Evolutionary conservation across 2,888 invertebrate genomes (phyloP).

Genomic region (Apomyelois bistriatella): DNA sequence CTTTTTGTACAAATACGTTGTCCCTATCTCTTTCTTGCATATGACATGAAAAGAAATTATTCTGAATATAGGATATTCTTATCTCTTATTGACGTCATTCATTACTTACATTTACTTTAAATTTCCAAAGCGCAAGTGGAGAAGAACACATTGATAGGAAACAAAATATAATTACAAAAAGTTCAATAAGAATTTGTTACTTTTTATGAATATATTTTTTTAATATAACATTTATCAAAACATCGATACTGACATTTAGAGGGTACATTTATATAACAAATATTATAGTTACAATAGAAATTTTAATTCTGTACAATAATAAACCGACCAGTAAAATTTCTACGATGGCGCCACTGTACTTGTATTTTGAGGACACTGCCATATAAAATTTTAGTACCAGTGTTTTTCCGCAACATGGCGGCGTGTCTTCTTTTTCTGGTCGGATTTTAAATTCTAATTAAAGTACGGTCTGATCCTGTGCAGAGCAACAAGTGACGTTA

Average conservation of each 20-base stretch:
- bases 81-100: no score
- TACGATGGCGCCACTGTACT: no score
- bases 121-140: no score
- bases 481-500: constrained; percentile 5
- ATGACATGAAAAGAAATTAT: no score
- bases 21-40: no score
- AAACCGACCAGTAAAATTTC: neutral
- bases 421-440: neutral
- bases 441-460: neutral
- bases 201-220: neutral
- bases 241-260: neutral
- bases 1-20: no score
- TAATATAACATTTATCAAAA: constrained; percentile 4
- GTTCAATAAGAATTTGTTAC: no score
- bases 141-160: no score
- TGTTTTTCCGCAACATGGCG: neutral
- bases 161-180: no score
- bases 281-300: constrained; percentile 7
- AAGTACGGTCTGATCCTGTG: constrained; percentile 4
- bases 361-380: neutral
- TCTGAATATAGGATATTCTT: no score
- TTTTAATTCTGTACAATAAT: constrained; percentile 8
- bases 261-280: neutral
- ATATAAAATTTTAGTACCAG: neutral
- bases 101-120: no score